A percentile compares a stretch with the other conserved stretches of the same genome.
Conservation (phyloP, 2,797 vertebrate genomes). For the Phrynocephalus vlangalii region DNA sequence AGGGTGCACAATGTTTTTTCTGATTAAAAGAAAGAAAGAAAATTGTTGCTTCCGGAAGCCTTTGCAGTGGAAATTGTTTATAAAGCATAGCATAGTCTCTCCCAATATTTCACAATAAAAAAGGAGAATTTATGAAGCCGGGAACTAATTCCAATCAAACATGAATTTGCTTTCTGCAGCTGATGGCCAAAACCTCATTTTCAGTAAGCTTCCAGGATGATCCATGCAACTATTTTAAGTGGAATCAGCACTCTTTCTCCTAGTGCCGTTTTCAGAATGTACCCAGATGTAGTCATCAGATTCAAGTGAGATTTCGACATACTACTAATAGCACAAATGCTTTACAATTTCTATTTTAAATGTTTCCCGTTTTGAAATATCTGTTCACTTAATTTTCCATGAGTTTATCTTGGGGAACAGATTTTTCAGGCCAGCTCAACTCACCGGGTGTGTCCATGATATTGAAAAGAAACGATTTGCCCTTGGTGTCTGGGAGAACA, state of each 20-base stretch:
- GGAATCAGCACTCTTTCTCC: not conserved
- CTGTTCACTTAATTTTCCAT: not conserved
- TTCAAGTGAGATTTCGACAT: too few relatives aligned
- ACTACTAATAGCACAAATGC: not conserved
- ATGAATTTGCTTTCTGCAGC: not conserved
- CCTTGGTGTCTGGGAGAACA: conserved; percentile 96
- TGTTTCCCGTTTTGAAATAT: not conserved
- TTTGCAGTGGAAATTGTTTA: not conserved
- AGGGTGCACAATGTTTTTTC: too few relatives aligned
- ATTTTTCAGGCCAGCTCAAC: not conserved
- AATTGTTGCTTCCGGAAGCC: not conserved
- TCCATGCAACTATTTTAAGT: too few relatives aligned
- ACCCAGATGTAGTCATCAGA: not conserved
- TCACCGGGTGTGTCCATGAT: conserved; percentile 98
- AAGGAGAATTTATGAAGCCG: too few relatives aligned
- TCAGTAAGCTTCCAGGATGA: not conserved
- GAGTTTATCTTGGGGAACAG: not conserved
- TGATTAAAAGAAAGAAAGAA: not conserved
- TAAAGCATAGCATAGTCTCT: not conserved
- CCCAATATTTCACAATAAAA: too few relatives aligned
- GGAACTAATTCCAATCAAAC: not conserved
- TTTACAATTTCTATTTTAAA: not conserved
- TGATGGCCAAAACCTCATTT: not conserved
- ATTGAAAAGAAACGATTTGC: conserved; percentile 98
- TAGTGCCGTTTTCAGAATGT: not conserved